phyloP scores from a whole-genome alignment of 2,797 vertebrate genomes.

The Tokudaia muenninki region DNA sequence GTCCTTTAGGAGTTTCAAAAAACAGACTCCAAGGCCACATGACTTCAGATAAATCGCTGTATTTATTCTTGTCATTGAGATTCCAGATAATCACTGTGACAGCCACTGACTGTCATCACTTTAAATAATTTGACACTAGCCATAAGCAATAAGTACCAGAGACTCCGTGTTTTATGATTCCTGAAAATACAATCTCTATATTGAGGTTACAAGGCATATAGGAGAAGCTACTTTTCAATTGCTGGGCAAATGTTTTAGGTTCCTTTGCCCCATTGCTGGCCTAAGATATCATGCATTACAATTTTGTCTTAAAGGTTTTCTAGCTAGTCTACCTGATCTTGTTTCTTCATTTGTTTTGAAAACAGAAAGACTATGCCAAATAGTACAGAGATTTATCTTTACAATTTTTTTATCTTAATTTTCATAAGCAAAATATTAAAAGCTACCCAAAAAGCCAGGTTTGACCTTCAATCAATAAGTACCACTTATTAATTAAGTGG shows the following conservation, averaged over 20 bases:
- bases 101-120: not conserved
- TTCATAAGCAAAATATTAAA: not conserved
- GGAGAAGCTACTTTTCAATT: not conserved
- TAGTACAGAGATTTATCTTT: not conserved
- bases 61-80: constrained; percentile 13
- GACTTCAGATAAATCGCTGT: not conserved
- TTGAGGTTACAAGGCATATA: not conserved
- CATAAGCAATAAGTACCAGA: not conserved
- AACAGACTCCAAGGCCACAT: not conserved
- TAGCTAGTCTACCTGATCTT: not conserved
- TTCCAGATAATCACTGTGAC: not conserved
- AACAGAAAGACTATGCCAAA: not conserved
- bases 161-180: not conserved
- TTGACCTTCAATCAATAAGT: not conserved
- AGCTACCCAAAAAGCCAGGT: not conserved
- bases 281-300: not conserved
- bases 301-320: not conserved
- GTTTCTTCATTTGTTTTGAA: constrained; percentile 17
- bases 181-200: not conserved
- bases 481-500: no score
- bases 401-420: not conserved
- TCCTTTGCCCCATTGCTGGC: not conserved
- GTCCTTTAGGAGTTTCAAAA: constrained; percentile 38
- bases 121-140: not conserved
- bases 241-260: not conserved